A percentile compares a stretch with the other conserved stretches of the same genome.
Evolutionary conservation across 2,888 invertebrate species (phyloP).

Genomic region (Ochropleura leucogaster): DNA sequence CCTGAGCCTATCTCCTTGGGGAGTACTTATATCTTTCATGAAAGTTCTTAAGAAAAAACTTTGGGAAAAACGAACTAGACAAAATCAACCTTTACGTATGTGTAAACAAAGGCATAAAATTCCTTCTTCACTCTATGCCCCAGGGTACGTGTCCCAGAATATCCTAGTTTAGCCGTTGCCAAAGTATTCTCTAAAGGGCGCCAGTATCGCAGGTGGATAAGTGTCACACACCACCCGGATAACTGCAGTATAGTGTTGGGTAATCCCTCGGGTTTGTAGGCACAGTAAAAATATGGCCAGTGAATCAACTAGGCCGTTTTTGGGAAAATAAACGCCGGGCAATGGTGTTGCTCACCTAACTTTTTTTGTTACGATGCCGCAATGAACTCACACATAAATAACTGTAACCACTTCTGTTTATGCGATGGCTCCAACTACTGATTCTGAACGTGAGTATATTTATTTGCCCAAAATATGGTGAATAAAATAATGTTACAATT

Average conservation of each 20-base stretch:
- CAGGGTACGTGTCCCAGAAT: not conserved
- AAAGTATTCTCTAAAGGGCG: slow-evolving; percentile 29
- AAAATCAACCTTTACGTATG: not conserved
- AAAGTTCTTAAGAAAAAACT: not conserved
- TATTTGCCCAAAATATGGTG: not conserved
- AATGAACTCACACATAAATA: not conserved
- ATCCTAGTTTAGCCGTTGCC: slow-evolving; percentile 16
- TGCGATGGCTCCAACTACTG: not conserved
- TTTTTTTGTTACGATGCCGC: not conserved
- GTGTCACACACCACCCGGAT: slow-evolving; percentile 24
- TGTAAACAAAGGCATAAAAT: slow-evolving; percentile 16
- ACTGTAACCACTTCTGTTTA: not conserved
- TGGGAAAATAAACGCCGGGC: not conserved
- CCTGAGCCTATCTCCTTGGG: not conserved
- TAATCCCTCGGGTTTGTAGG: slow-evolving; percentile 13
- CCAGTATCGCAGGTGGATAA: slow-evolving; percentile 37
- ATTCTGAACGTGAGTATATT: not conserved
- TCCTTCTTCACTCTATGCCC: slow-evolving; percentile 21
- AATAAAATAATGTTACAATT: not conserved
- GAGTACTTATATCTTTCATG: not conserved
- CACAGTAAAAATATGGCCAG: not conserved
- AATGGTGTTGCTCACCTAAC: no score
- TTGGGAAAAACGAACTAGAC: not conserved
- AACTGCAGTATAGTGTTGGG: slow-evolving; percentile 29
- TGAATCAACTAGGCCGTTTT: not conserved